phyloP scores from a whole-genome alignment of 2,888 invertebrate species.

The Alviniconcha strummeri region DNA sequence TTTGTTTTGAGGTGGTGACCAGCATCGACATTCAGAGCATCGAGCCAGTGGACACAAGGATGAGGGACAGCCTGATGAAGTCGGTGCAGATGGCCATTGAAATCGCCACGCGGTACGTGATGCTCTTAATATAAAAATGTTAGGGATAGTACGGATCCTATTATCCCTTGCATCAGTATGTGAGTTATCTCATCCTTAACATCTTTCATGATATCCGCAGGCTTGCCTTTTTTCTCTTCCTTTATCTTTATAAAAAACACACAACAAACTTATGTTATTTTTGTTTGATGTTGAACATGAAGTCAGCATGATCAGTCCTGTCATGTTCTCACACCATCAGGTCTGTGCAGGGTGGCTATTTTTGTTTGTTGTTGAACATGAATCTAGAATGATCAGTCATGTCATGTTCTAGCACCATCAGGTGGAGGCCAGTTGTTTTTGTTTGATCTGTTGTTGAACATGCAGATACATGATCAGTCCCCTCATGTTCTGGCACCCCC shows the following conservation, averaged over 20 bases:
- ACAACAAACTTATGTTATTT: background rate
- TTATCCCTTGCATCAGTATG: background rate
- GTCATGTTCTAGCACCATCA: too few species aligned
- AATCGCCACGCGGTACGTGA: conserved; percentile 63
- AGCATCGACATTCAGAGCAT: conserved; percentile 75
- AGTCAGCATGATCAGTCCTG: background rate
- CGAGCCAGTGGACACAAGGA: conserved; percentile 75
- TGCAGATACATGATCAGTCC: too few species aligned
- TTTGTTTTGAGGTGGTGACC: conserved; percentile 65
- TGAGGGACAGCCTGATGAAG: conserved; percentile 74
- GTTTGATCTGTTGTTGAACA: too few species aligned
- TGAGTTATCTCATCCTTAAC: background rate
- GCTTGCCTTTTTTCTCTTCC: background rate
- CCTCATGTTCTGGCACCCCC: background rate
- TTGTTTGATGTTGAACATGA: background rate
- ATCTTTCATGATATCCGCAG: background rate
- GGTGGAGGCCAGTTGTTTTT: too few species aligned
- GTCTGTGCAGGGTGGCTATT: too few species aligned
- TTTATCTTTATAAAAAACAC: background rate
- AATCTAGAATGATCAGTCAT: too few species aligned
- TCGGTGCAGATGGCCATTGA: conserved; percentile 75
- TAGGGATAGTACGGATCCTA: too few species aligned
- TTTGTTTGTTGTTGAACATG: too few species aligned
- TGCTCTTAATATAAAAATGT: background rate
- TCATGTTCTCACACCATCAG: background rate